Percentiles rank a stretch among this genome's conserved stretches.
Evolutionary conservation across 1,140 invertebrate genomes (phyloP).

Genomic region (Eupristina koningsbergeri): DNA sequence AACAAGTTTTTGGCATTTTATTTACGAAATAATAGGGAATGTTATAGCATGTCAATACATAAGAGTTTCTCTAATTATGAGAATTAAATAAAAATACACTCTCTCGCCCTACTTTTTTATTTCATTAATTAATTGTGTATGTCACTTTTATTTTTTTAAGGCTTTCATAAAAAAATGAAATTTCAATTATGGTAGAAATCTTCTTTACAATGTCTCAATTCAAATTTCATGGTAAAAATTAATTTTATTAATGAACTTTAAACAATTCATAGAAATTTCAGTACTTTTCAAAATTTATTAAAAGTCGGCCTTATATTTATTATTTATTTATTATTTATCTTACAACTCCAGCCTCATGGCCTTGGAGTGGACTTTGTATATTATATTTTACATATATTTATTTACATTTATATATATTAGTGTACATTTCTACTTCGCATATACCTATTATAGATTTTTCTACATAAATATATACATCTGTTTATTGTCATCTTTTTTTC

Average conservation of each 20-base stretch:
- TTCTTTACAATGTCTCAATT: not conserved
- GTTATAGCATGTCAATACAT: not conserved
- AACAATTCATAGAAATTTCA: too few species aligned
- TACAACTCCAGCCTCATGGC: too few species aligned
- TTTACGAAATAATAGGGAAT: not conserved
- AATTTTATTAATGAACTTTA: not conserved
- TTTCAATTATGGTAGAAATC: not conserved
- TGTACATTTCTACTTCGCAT: too few species aligned
- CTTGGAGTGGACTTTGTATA: too few species aligned
- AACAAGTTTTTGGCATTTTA: not conserved
- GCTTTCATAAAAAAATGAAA: not conserved
- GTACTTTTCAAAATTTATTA: too few species aligned
- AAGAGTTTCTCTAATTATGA: conserved; percentile 12
- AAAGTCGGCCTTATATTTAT: too few species aligned
- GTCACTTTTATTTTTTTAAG: not conserved
- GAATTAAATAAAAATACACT: not conserved
- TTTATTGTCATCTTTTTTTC: too few species aligned
- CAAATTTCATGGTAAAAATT: not conserved
- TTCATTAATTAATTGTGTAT: not conserved
- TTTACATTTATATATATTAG: too few species aligned
- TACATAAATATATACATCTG: too few species aligned
- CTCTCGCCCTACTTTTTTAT: not conserved
- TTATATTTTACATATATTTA: too few species aligned
- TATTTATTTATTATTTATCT: too few species aligned
- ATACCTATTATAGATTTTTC: too few species aligned